Conservation (phyloP, 2,113 vertebrate species). For the Clarias batrachus region DNA sequence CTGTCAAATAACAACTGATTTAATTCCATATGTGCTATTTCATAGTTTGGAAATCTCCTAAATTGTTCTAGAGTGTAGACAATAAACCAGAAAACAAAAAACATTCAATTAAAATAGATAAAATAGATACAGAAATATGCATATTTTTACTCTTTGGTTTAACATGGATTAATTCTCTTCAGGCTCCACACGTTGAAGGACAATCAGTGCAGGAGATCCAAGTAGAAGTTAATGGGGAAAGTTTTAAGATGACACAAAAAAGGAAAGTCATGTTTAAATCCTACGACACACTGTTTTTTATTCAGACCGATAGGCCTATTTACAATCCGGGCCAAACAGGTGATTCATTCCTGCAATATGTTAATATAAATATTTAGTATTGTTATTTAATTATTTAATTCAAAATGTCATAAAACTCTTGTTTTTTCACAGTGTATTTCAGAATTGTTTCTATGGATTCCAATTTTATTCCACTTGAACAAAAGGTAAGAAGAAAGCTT, state of each 20-base stretch:
- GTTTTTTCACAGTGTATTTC: constrained; percentile 48
- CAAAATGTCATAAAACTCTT: neutral
- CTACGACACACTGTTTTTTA: constrained; percentile 52
- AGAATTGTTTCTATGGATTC: constrained; percentile 49
- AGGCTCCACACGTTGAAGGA: constrained; percentile 57
- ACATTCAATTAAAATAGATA: too few species aligned
- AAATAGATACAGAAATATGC: too few species aligned
- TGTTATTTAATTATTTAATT: too few species aligned
- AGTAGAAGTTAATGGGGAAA: constrained; percentile 60
- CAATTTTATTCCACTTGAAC: constrained; percentile 36
- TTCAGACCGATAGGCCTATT: constrained; percentile 71
- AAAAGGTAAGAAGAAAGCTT: constrained; percentile 34
- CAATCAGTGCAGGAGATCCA: constrained; percentile 48
- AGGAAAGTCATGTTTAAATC: constrained; percentile 61
- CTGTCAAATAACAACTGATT: too few species aligned
- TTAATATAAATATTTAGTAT: too few species aligned
- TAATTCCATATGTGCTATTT: too few species aligned
- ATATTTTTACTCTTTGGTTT: neutral
- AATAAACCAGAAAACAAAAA: too few species aligned
- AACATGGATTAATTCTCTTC: neutral
- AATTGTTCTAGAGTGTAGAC: too few species aligned
- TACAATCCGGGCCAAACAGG: constrained; percentile 72
- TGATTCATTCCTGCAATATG: constrained; percentile 37
- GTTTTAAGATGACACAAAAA: constrained; percentile 58
- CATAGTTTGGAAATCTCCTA: too few species aligned